These are phyloP conservation scores for Tragelaphus imberbis DNA, from an alignment of 2,113 vertebrate species.

Conservation along the genomic window DNA sequence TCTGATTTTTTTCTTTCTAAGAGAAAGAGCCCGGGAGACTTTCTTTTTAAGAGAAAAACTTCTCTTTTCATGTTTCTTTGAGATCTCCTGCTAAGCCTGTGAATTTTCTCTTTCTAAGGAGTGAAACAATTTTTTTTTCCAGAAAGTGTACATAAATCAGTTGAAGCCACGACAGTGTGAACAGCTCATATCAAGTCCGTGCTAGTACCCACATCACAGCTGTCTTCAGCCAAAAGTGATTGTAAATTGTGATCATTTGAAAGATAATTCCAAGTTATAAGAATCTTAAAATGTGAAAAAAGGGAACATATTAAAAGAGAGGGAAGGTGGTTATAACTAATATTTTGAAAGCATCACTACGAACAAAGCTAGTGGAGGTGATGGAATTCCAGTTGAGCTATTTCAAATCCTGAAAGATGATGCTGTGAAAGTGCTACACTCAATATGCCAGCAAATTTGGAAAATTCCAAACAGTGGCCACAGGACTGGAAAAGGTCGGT, in stretches of 20 bases:
- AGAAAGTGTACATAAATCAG: accelerated
- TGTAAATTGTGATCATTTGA: not conserved
- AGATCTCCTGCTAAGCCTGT: not conserved
- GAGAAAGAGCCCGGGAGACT: not conserved
- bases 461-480: too few species aligned
- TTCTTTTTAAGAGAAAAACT: not conserved
- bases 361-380: too few species aligned
- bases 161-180: accelerated
- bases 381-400: too few species aligned
- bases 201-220: accelerated
- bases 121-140: not conserved
- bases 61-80: not conserved
- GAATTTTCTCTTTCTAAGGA: not conserved
- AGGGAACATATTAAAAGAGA: not conserved
- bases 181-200: not conserved
- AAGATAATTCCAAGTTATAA: not conserved
- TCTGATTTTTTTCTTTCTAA: not conserved
- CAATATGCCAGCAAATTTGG: too few species aligned
- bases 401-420: too few species aligned
- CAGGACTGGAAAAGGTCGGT: too few species aligned
- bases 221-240: accelerated
- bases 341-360: not conserved
- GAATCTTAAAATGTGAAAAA: not conserved
- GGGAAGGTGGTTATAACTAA: not conserved
- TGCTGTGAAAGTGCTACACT: too few species aligned